Conservation (phyloP, 2,888 invertebrate genomes). For the Nemurella pictetii region DNA sequence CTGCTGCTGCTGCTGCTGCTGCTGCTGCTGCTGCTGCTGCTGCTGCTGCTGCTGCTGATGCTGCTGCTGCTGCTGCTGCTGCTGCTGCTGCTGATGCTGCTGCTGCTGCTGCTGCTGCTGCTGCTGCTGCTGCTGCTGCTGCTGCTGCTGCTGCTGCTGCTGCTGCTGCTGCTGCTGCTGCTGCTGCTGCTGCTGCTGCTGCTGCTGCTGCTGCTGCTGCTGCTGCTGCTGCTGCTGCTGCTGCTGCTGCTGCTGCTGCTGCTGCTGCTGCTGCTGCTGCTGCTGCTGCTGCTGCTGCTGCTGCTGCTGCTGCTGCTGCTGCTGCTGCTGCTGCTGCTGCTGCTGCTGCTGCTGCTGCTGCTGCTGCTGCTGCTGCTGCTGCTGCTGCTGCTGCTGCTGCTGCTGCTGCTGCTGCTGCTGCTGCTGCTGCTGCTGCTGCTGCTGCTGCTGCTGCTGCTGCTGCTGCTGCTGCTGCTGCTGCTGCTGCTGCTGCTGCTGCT, state of each 20-base stretch:
- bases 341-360: constrained; percentile 33
- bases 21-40: too few species aligned
- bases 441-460: constrained; percentile 20
- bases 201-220: constrained; percentile 15
- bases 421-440: constrained; percentile 44
- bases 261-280: constrained; percentile 30
- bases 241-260: background rate
- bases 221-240: constrained; percentile 6
- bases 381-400: constrained; percentile 47
- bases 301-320: constrained; percentile 17
- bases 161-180: constrained; percentile 23
- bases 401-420: constrained; percentile 52
- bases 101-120: too few species aligned
- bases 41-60: too few species aligned
- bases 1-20: too few species aligned
- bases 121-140: constrained; percentile 44
- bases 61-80: too few species aligned
- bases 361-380: constrained; percentile 46
- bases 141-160: constrained; percentile 17
- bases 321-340: constrained; percentile 36
- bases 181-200: constrained; percentile 27
- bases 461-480: constrained; percentile 36
- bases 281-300: constrained; percentile 33
- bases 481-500: constrained; percentile 29
- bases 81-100: too few species aligned